Evolutionary conservation across 1,140 invertebrate genomes (phyloP), one percentile per base, ranked within the genome.

Genomic region (Eupeodes corollae): DNA sequence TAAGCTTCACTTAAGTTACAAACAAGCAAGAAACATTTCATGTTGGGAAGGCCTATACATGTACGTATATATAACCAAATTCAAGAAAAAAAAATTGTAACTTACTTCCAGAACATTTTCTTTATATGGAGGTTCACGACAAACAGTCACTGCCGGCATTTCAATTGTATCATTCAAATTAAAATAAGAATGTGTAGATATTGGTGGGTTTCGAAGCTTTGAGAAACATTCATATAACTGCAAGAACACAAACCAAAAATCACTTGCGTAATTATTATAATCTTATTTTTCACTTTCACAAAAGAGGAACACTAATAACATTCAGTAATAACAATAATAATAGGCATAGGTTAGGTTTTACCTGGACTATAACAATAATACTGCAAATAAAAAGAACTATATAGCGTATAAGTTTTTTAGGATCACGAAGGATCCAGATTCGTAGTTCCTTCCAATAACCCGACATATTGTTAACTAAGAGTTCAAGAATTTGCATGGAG

Each of bases 141-240:
- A 81, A 45, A 81, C 68, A 0, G 78, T 81, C 0, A 81, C 56
- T 44, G 78, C 77, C 10, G 79, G 79, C 61, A 79, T 80, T 38
- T 67, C 56, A 37, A 81, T 71, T 0, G 77, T 76, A 13, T 77
- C 73, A 53, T 81, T 80, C 26, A 79, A 70, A 53, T 73, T 73
- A 47, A 79, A 78, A 52, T 75, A 73, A 0, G 77, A 76, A 53
- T 79, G 75, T 8, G 79, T 80, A 1, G 78, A 75, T 13, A 79
- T 71, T 0, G 79, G 79, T 3, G 74, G 74, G 53, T 74, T 51
- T 1, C 69, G 56, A 18, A 80, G 56, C 56, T 80, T 80, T 18
- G 61, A 48, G 8, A 79, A 63, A 51, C 78, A 79, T 48, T 71
- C 63, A 39, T 63, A 61, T 34, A 80, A 68, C 77, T 79, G 52